Evolutionary conservation across 2,888 invertebrate genomes (phyloP).

Genomic region (Mayetiola destructor): DNA sequence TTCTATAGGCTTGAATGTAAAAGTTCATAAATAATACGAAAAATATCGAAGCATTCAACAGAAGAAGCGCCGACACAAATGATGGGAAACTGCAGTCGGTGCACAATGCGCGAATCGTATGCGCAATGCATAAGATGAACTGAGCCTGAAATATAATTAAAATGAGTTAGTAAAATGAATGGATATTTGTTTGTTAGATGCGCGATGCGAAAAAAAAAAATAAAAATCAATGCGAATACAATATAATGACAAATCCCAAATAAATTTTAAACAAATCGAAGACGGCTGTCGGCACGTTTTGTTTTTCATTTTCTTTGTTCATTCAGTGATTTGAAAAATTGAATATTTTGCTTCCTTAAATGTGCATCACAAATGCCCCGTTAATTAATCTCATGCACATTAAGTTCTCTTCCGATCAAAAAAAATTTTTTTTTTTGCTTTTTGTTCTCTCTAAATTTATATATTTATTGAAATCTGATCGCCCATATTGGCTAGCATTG

Average conservation of each 20-base stretch:
- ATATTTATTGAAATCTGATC: too few relatives aligned
- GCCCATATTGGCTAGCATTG: too few relatives aligned
- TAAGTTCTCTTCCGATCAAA: too few relatives aligned
- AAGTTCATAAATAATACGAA: conserved; percentile 83
- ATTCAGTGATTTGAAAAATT: too few relatives aligned
- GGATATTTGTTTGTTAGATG: background rate
- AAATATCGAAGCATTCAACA: conserved; percentile 73
- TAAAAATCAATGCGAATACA: background rate
- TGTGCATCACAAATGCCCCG: too few relatives aligned
- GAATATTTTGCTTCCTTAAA: too few relatives aligned
- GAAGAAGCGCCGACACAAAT: conserved; percentile 57
- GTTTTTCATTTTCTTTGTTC: too few relatives aligned
- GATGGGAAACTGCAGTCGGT: conserved; percentile 34
- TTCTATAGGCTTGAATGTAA: conserved; percentile 69
- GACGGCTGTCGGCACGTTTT: too few relatives aligned
- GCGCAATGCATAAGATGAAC: conserved; percentile 34
- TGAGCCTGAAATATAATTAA: conserved; percentile 29
- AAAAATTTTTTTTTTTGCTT: too few relatives aligned
- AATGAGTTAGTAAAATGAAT: conserved; percentile 9
- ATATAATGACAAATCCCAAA: background rate
- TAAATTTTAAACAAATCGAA: background rate
- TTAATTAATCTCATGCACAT: too few relatives aligned
- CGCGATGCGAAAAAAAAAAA: background rate
- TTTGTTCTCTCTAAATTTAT: too few relatives aligned
- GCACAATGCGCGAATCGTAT: conserved; percentile 31